phyloP scores from a whole-genome alignment of 1,140 invertebrate species.

The Apis laboriosa region DNA sequence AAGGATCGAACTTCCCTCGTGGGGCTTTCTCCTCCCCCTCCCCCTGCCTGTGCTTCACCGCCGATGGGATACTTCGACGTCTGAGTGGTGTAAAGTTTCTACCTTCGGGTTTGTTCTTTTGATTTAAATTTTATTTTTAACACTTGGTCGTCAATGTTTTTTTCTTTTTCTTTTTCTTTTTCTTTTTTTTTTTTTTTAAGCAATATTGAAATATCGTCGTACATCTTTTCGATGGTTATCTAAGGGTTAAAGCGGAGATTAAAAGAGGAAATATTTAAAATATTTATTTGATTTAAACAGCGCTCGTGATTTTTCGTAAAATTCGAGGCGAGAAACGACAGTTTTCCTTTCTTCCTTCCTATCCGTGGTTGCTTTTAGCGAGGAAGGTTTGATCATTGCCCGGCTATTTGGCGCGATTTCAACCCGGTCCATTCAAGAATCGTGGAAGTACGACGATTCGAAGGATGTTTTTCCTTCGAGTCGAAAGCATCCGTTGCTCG shows the following conservation, averaged over 20 bases:
- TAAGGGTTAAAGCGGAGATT: too few relatives aligned
- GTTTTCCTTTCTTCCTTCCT: too few relatives aligned
- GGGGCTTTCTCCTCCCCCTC: neutral
- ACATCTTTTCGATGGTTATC: too few relatives aligned
- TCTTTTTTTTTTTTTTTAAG: too few relatives aligned
- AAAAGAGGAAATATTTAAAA: too few relatives aligned
- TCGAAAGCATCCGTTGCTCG: neutral
- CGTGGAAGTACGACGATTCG: neutral
- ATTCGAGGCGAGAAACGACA: neutral
- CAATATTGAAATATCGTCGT: too few relatives aligned
- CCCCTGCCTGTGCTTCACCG: neutral
- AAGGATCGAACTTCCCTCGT: slow-evolving; percentile 4
- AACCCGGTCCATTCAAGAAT: neutral
- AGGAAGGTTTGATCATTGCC: neutral
- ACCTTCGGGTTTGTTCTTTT: too few relatives aligned
- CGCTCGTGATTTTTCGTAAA: too few relatives aligned
- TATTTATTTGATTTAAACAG: too few relatives aligned
- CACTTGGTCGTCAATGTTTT: too few relatives aligned
- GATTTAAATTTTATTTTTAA: neutral
- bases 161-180: too few relatives aligned
- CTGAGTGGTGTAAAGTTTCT: neutral
- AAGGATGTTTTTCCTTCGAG: neutral
- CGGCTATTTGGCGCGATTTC: slow-evolving; percentile 8
- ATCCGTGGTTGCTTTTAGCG: neutral
- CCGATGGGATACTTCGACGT: neutral